Percentiles rank a stretch among this genome's conserved stretches.
phyloP scores from a whole-genome alignment of 1,140 invertebrate species.

The Scylla paramamosain region DNA sequence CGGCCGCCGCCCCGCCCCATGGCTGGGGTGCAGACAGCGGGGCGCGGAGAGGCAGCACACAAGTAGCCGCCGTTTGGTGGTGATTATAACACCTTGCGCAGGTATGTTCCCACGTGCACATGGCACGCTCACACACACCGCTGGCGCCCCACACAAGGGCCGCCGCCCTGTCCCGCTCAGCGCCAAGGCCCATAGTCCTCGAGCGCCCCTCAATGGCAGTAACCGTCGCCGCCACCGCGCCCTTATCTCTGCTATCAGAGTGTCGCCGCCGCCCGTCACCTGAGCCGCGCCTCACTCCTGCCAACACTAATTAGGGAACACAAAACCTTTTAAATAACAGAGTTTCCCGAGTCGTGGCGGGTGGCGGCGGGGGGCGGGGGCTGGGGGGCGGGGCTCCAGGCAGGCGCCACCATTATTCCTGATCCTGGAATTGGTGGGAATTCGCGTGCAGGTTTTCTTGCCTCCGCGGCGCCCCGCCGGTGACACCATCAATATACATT shows the following conservation, averaged over 20 bases:
- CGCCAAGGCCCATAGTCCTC: neutral
- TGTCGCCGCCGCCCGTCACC: slow-evolving; percentile 1
- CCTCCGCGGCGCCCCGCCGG: slow-evolving; percentile 43
- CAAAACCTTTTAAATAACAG: slow-evolving; percentile 24
- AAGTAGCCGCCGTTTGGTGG: slow-evolving; percentile 73
- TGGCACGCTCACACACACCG: slow-evolving; percentile 55
- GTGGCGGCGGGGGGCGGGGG: neutral
- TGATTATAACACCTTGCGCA: slow-evolving; percentile 75
- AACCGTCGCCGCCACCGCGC: neutral
- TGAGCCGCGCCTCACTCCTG: slow-evolving; percentile 4
- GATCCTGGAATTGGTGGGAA: slow-evolving; percentile 62
- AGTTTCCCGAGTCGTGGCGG: slow-evolving; percentile 9
- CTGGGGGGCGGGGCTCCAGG: slow-evolving; percentile 1
- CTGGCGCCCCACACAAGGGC: neutral
- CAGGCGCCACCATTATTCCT: slow-evolving; percentile 51
- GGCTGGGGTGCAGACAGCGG: slow-evolving; percentile 60
- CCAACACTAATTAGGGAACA: slow-evolving; percentile 4
- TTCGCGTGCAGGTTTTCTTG: slow-evolving; percentile 63
- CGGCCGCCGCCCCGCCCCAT: slow-evolving; percentile 46
- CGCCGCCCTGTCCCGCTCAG: slow-evolving; percentile 6
- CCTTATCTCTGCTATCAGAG: slow-evolving; percentile 21
- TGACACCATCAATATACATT: slow-evolving; percentile 66
- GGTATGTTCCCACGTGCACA: slow-evolving; percentile 74
- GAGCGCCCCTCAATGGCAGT: neutral
- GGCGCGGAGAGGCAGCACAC: slow-evolving; percentile 67